Evolutionary conservation across 1,140 invertebrate genomes (phyloP), one percentile per base, ranked within the genome.

Genomic region (Temnothorax nylanderi): DNA sequence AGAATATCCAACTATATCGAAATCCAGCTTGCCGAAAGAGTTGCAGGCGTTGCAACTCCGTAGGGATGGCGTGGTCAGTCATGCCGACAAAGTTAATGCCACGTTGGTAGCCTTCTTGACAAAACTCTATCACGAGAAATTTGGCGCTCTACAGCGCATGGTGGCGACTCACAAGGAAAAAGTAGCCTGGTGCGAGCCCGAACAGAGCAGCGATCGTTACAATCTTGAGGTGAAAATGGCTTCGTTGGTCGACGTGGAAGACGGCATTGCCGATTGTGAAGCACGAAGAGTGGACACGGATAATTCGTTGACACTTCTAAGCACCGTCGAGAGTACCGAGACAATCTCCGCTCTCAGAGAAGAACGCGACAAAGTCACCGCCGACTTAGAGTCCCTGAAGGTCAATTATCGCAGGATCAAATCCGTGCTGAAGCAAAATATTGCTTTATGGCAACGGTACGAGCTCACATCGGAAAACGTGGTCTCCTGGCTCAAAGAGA

Each of bases 191-290:
- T 99, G 98, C 94, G 96, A 97, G 87, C 98, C 98, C 0, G 98
- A 99, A 93, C 96, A 97, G 7, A 97, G 97, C 44, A 98, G 97
- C 92, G 98, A 99, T 93, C 97, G 97, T 93, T 99, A 98, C 92
- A 99, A 98, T 94, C 95, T 99, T n/a, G 98, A 99, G 95, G 97
- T 98, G 0, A 99, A 99, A 95, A 96, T 98, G 92, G 96, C 97
- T 3, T 97, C 98, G 8, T 92, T 99, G n/a, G 93, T 96, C 82
- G 98, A 98, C 88, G 97, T 99, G 1, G 96, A 97, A 93, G 96
- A 95, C 76, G 97, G 97, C 51, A 96, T 99, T 64, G 94, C 95
- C 18, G 97, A 98, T 88, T 98, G 97, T 92, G 96, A 96, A 58
- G 92, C 93, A 13, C 96, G 97, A 75, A 96, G 97, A 90, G 91